Evolutionary conservation across 2,113 vertebrate genomes (phyloP).

Genomic region (Trichomycterus rosablanca): DNA sequence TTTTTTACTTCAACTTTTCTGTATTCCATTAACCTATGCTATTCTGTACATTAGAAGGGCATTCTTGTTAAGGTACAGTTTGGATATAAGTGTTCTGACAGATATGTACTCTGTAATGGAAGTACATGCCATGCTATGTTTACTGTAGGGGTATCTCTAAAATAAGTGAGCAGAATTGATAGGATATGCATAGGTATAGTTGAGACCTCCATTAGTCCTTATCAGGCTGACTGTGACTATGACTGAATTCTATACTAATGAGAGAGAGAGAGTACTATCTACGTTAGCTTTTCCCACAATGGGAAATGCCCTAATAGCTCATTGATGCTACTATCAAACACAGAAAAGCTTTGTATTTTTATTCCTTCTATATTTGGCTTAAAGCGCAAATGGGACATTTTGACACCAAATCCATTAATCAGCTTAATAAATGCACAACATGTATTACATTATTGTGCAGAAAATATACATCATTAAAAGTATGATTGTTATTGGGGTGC

Average conservation of each 20-base stretch:
- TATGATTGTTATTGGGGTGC: too few relatives aligned
- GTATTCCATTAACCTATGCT: neutral
- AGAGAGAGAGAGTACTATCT: constrained; percentile 53
- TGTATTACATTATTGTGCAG: too few relatives aligned
- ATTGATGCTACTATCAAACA: constrained; percentile 19
- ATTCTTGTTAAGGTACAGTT: too few relatives aligned
- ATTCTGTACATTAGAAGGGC: neutral
- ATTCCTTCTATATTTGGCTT: too few relatives aligned
- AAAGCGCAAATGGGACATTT: too few relatives aligned
- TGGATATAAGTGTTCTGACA: neutral
- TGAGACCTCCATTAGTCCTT: constrained; percentile 34
- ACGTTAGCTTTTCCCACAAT: constrained; percentile 47
- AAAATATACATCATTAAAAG: too few relatives aligned
- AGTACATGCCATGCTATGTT: neutral
- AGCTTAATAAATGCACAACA: too few relatives aligned
- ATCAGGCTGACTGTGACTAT: constrained; percentile 49
- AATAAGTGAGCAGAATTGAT: neutral
- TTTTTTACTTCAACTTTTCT: neutral
- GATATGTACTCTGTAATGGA: neutral
- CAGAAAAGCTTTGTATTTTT: too few relatives aligned
- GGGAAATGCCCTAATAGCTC: constrained; percentile 35
- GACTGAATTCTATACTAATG: constrained; percentile 57
- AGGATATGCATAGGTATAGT: constrained; percentile 2
- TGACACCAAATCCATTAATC: too few relatives aligned
- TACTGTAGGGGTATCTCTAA: constrained; percentile 10